These are phyloP conservation scores for Onychomys arenicola DNA, from an alignment of 2,797 vertebrate genomes.

Conservation along the genomic window DNA sequence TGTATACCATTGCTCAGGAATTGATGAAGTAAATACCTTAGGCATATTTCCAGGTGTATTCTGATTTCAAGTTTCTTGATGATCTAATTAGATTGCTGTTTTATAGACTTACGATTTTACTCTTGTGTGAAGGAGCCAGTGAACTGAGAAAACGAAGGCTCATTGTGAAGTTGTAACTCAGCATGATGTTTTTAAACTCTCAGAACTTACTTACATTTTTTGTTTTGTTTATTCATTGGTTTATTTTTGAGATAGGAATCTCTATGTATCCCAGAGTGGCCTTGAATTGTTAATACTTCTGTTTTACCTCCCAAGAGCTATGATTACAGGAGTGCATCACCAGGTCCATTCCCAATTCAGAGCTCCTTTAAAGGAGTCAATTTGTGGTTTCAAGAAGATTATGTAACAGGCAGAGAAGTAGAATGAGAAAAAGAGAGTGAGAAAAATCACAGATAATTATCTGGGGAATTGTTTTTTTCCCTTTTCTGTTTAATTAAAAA, in stretches of 20 bases:
- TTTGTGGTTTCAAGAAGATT: slow-evolving; percentile 48
- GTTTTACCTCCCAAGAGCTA: not conserved
- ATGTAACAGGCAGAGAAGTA: not conserved
- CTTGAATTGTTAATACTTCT: not conserved
- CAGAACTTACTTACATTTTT: slow-evolving; percentile 52
- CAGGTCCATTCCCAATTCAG: not conserved
- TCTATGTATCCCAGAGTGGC: not conserved
- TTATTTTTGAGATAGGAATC: not conserved
- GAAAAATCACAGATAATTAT: not conserved
- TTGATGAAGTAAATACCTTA: not conserved
- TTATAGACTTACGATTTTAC: not conserved
- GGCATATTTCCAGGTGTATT: not conserved
- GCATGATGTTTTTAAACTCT: not conserved
- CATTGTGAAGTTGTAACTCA: slow-evolving; percentile 47
- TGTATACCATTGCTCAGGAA: not conserved
- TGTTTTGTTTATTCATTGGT: not conserved
- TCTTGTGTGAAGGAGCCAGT: not conserved
- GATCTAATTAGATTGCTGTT: slow-evolving; percentile 3
- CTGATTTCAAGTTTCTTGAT: slow-evolving; percentile 30
- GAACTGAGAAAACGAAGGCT: slow-evolving; percentile 30
- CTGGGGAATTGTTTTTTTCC: not conserved
- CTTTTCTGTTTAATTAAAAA: too few relatives aligned
- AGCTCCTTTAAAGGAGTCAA: slow-evolving; percentile 47
- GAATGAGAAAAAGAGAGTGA: not conserved
- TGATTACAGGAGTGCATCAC: not conserved